Base-by-base conservation (phyloP, 2,113 vertebrate genomes). In the Motacilla tschutschensis region DNA sequence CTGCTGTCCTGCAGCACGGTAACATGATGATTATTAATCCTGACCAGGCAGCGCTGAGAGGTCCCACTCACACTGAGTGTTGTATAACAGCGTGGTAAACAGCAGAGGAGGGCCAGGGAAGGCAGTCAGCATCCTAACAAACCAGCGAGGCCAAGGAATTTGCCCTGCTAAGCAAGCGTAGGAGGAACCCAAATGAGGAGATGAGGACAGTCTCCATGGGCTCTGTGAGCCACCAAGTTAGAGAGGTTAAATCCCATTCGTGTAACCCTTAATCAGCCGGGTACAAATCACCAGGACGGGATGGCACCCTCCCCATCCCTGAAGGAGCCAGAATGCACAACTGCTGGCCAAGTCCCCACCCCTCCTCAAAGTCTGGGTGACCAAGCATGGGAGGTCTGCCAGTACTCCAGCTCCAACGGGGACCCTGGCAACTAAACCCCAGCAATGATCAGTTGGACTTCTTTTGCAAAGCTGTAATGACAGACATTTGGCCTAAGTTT, bases 1-100 rank as follows among this genome's bases (percentile, higher is more conserved):
- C 63, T 84, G 60, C 74, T 57, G 41, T 63, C 71, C 67, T 76
- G 74, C 55, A 83, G 55, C 55, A 72, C 2, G 2, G 70, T 20
- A 86, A 86, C 6, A 16, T 86, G 81, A 92, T 59, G 53, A 33
- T 89, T 81, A 93, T 66, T 88, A 93, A 83, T 75, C 79, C 36
- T 75, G 83, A 91, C 36, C 46, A 25, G 2, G 53, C 33, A 26
- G 41, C 14, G 48, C 91, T 57, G 76, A 83, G 88, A 90, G 73
- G 88, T 89, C 62, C 47, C 40, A 18, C 63, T 92, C 85, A 76
- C 64, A 50, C 63, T 44, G 91, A 72, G 93, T 59, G 54, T 79
- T 94, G 74, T 84, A 9, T 89, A 89, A 94, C 51, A 33, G 31
- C 7, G 6, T 8, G 43, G 67, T 62, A 88, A 93, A 90, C 84